Evolutionary conservation across 1,140 invertebrate genomes (phyloP).

Genomic region (Drosophila pruinosa): DNA sequence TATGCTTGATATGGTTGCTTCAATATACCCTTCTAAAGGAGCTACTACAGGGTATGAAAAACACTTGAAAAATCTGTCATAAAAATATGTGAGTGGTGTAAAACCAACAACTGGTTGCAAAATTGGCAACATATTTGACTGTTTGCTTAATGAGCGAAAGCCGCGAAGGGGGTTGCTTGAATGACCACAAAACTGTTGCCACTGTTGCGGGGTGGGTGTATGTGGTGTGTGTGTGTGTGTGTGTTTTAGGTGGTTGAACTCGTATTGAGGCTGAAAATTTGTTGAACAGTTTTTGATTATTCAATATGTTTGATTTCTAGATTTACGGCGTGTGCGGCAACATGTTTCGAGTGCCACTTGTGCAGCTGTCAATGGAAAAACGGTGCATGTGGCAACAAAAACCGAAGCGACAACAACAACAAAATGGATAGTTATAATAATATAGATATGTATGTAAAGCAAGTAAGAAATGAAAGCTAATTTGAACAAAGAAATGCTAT

Average conservation of each 20-base stretch:
- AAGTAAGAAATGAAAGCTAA: slow-evolving; percentile 57
- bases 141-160: slow-evolving; percentile 72
- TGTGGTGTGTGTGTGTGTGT: slow-evolving; percentile 12
- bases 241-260: background rate
- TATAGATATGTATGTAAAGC: slow-evolving; percentile 10
- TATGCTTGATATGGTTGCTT: background rate
- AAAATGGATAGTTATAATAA: background rate
- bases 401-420: background rate
- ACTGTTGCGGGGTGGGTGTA: slow-evolving; percentile 10
- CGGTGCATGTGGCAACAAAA: slow-evolving; percentile 38
- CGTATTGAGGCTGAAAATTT: slow-evolving; percentile 20
- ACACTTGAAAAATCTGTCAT: slow-evolving; percentile 81
- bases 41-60: slow-evolving; percentile 22
- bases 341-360: slow-evolving; percentile 52
- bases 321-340: slow-evolving; percentile 47
- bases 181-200: slow-evolving; percentile 21
- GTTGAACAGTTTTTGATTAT: slow-evolving; percentile 67
- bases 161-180: slow-evolving; percentile 14
- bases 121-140: slow-evolving; percentile 77
- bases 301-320: slow-evolving; percentile 81
- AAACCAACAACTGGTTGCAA: slow-evolving; percentile 73
- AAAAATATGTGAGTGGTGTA: slow-evolving; percentile 63
- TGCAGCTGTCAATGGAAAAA: slow-evolving; percentile 51
- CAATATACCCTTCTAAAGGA: background rate
- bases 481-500: slow-evolving; percentile 64